These are phyloP conservation scores for Dendrocincla fuliginosa DNA, from an alignment of 2,797 vertebrate genomes.

Conservation along the genomic window DNA sequence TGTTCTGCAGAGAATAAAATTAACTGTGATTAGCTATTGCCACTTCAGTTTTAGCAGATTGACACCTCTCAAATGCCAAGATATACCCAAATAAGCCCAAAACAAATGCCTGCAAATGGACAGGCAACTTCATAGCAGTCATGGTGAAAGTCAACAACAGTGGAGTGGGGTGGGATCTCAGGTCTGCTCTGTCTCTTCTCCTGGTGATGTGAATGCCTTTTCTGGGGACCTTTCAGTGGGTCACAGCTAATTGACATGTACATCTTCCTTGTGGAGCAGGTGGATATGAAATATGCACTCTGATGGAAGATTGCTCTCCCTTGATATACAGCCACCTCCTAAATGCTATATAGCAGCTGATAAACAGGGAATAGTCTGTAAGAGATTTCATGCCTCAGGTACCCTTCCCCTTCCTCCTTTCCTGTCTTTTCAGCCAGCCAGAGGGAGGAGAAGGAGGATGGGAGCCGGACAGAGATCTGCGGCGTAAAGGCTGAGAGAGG, in stretches of 20 bases:
- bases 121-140: background rate
- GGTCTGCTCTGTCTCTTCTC: background rate
- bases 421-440: background rate
- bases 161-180: background rate
- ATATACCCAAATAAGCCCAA: background rate
- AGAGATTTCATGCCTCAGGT: background rate
- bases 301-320: background rate
- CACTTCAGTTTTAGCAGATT: slow-evolving; percentile 16
- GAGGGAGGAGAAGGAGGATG: background rate
- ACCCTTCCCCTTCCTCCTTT: background rate
- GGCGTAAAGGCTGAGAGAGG: background rate
- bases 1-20: background rate
- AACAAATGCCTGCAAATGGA: background rate
- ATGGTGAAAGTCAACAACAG: background rate
- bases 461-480: background rate
- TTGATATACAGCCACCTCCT: background rate
- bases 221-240: background rate
- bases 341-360: background rate
- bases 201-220: background rate
- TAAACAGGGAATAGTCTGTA: background rate
- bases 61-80: slow-evolving; percentile 29
- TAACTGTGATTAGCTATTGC: background rate
- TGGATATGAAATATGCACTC: background rate
- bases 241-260: background rate
- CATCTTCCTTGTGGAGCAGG: background rate